Evolutionary conservation across 2,888 invertebrate genomes (phyloP), one percentile per base, ranked within the genome.

Genomic region (Phorcus lineatus): DNA sequence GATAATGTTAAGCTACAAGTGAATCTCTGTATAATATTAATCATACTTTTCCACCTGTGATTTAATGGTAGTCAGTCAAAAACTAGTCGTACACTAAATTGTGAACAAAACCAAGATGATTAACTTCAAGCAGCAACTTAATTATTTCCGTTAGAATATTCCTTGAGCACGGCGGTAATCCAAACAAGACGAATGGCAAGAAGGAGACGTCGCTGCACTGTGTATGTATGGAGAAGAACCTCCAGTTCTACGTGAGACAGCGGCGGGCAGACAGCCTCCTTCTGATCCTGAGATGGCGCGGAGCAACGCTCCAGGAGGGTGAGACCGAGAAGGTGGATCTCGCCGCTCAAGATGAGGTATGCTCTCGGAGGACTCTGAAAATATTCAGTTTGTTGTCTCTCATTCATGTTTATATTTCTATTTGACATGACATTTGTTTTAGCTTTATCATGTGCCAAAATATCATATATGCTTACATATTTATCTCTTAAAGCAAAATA

Each of bases 161-260:
- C 90, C 92, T 96, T 36, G 95, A 95, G 83, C 93, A 95, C 80
- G 94, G 95, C 52, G 95, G 95, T 11, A 95, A 96, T 91, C 95
- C 95, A 24, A 96, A 95, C 92, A 95, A 95, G 92, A 94, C 94
- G 82, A 96, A 96, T 91, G 94, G 93, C 22, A 92, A 93, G 70
- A 95, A 95, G 88, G 95, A 95, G 90, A 95, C 95, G 0, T 94
- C 95, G 11, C 92, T 96, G 81, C 95, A 95, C 90, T 94, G 94
- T 86, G 95, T 95, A 52, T 95, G 95, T 88, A 89, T 88, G 88
- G 91, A 90, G 82, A 88, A 86, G 78, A 87, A 88, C 77, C 80
- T 85, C 7, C 88, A 89, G 81, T 89, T 85, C 53, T 88, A 88
- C 79, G 89, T 91, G 36, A 90, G 90, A 84, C 87, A 89, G 87